These are phyloP conservation scores for Sialis fuliginosa DNA, from an alignment of 2,888 invertebrate species.

Conservation along the genomic window DNA sequence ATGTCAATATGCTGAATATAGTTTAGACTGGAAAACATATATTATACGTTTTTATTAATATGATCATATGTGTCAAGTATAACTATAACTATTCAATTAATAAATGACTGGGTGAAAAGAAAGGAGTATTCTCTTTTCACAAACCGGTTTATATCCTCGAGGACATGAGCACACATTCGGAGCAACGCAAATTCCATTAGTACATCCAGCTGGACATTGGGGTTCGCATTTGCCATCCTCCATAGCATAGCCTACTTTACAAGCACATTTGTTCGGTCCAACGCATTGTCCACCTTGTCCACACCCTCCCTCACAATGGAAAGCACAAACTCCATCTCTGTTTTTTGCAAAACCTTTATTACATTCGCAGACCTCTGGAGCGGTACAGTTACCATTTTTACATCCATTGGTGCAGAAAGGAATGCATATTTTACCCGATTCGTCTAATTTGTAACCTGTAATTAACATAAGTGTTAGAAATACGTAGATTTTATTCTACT, in stretches of 20 bases:
- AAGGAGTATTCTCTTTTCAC: neutral
- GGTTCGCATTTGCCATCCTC: slow-evolving; percentile 18
- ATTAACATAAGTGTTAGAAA: too few relatives aligned
- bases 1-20: too few relatives aligned
- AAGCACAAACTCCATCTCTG: slow-evolving; percentile 18
- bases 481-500: too few relatives aligned
- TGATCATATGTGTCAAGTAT: too few relatives aligned
- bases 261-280: slow-evolving; percentile 29
- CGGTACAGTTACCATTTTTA: slow-evolving; percentile 32
- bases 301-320: slow-evolving; percentile 22
- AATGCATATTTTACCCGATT: slow-evolving; percentile 27
- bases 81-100: too few relatives aligned
- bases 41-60: too few relatives aligned
- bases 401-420: slow-evolving; percentile 38
- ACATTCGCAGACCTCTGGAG: slow-evolving; percentile 40
- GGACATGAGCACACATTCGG: slow-evolving; percentile 20
- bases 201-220: slow-evolving; percentile 25
- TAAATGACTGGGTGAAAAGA: too few relatives aligned
- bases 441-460: neutral
- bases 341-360: slow-evolving; percentile 13
- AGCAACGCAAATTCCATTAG: slow-evolving; percentile 31
- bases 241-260: slow-evolving; percentile 16
- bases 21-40: too few relatives aligned
- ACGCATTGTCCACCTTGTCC: slow-evolving; percentile 27
- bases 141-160: slow-evolving; percentile 22